Base-by-base conservation (phyloP, 2,888 invertebrate species). In the Cerastis leucographa region DNA sequence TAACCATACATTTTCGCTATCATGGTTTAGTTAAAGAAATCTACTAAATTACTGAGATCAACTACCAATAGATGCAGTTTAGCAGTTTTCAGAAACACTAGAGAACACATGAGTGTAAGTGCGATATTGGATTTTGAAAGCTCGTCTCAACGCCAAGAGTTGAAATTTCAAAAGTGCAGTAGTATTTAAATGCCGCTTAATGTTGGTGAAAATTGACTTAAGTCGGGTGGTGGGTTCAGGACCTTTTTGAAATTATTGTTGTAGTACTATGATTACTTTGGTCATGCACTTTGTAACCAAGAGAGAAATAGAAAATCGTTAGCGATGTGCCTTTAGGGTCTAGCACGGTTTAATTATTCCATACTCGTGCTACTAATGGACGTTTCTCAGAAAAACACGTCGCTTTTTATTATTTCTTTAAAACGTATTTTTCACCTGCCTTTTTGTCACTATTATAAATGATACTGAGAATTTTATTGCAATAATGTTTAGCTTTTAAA, bases 301-400 rank as follows among this genome's bases (percentile, higher is more conserved):
- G 51, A 54, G 42, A 42, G 42, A 84, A 71, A 56, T 54, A 12
- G 3, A 61, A 66, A 77, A 79, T 22, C n/a, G 12, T 42, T 54
- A 35, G 12, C 44, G 51, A 61, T 84, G 64, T 54, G 25, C 67
- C 44, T 64, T 51, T n/a, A 56, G 17, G 59, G 42, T 67, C 7
- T 51, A 51, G 56, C 54, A 49, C 19, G 42, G 56, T 72, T 80
- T 85, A 35, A 70, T 85, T 64, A 81, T 85, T 74, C 85, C 66
- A 66, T 51, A 81, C 56, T 73, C 56, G 69, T 71, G 67, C 22
- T 62, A n/a, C n/a, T 74, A 74, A 81, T 74, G 81, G 71, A 68
- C 17, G 7, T 71, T 81, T 81, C 62, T 62, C 44, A 64, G 81
- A 85, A 85, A 71, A 29, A 49, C 2, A 49, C 2, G 1, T n/a